phyloP scores from a whole-genome alignment of 2,113 vertebrate genomes.

The Pomatostomus ruficeps region DNA sequence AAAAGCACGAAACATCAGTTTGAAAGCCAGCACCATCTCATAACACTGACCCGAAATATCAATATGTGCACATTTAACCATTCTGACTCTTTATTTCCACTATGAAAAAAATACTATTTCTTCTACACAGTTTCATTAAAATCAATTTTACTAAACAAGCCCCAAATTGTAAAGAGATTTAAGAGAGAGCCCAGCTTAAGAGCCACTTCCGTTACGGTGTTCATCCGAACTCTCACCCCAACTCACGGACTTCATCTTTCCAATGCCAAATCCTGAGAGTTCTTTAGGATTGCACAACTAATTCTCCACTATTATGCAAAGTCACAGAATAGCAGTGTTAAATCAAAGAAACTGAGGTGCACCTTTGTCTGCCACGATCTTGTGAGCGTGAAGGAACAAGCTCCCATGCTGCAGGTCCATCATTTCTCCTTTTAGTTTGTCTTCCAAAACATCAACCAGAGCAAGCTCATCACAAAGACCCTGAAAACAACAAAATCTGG shows the following conservation, averaged over 20 bases:
- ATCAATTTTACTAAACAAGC: background rate
- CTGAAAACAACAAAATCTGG: slow-evolving; percentile 52
- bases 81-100: background rate
- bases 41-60: background rate
- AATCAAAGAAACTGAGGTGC: background rate
- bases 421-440: slow-evolving; percentile 95
- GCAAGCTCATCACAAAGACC: slow-evolving; percentile 90
- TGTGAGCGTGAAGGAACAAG: slow-evolving; percentile 90
- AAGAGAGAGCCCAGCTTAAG: background rate
- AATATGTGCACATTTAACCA: background rate
- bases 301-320: background rate
- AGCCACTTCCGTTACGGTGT: background rate
- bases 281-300: background rate
- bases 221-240: background rate
- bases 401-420: slow-evolving; percentile 96
- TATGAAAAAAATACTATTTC: background rate
- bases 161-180: background rate
- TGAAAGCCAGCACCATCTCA: background rate
- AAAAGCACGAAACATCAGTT: rapidly evolving
- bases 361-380: slow-evolving; percentile 94
- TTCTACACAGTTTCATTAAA: background rate
- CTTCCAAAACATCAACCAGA: slow-evolving; percentile 93
- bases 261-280: background rate
- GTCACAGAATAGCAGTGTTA: background rate
- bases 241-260: background rate